phyloP scores from a whole-genome alignment of 2,113 vertebrate species.

The Cyprinodon brontotheroides region DNA sequence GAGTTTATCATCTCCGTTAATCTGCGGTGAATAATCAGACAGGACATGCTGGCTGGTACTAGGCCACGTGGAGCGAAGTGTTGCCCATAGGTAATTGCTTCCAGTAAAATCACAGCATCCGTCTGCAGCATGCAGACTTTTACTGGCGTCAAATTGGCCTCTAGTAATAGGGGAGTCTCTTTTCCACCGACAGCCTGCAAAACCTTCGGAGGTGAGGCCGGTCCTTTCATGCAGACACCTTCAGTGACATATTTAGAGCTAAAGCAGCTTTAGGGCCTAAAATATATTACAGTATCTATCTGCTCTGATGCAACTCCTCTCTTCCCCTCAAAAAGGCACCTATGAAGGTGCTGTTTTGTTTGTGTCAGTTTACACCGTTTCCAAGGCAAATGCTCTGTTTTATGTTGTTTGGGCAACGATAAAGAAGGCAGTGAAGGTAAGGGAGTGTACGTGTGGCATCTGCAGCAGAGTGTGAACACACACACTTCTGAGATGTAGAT shows the following conservation, averaged over 20 bases:
- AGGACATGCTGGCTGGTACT: conserved; percentile 32
- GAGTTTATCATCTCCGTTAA: conserved; percentile 39
- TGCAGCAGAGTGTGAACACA: conserved; percentile 25
- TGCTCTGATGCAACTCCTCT: conserved; percentile 26
- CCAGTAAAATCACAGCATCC: conserved; percentile 61
- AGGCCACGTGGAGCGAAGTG: conserved; percentile 20
- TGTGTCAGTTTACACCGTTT: conserved; percentile 65
- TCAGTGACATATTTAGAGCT: conserved; percentile 58
- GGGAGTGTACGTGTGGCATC: conserved; percentile 27
- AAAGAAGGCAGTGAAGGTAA: conserved; percentile 28
- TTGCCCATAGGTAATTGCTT: conserved; percentile 59
- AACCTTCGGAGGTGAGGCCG: conserved; percentile 49
- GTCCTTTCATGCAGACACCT: conserved; percentile 33
- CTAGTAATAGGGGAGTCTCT: conserved; percentile 51
- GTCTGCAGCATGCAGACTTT: conserved; percentile 60
- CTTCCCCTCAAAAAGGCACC: conserved; percentile 1
- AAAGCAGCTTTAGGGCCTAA: conserved; percentile 21
- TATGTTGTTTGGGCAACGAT: conserved; percentile 43
- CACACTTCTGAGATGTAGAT: not conserved
- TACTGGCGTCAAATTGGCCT: conserved; percentile 64
- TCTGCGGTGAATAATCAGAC: conserved; percentile 29
- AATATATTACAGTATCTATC: not conserved
- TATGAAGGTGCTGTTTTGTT: conserved; percentile 35
- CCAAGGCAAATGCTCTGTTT: conserved; percentile 69
- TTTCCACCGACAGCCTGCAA: conserved; percentile 41